Base-by-base conservation (phyloP, 1,140 invertebrate genomes). In the Drosophila sechellia region DNA sequence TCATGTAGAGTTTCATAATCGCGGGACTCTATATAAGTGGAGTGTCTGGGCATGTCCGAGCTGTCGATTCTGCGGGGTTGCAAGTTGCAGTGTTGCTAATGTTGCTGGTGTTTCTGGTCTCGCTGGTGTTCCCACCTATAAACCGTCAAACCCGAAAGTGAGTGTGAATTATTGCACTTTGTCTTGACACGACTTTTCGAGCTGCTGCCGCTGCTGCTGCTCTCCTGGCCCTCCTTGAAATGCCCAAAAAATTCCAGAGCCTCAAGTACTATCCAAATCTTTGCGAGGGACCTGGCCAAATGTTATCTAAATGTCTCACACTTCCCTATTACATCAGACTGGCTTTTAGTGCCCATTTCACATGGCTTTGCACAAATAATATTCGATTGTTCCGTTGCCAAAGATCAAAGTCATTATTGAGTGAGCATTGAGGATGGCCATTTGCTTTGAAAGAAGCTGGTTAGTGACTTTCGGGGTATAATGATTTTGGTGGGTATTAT, bases 141-240 rank as follows among this genome's bases (percentile, higher is more conserved):
- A 76, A 68, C 57, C 73, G 79, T 85, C 81, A 80, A 85, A 70
- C 75, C 48, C 66, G 61, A 81, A 86, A 86, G 83, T 86, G 83
- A 86, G 84, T 86, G 83, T 86, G 83, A 86, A 87, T 87, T 86
- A 86, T 86, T 87, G 83, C 83, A 86, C 83, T 86, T 87, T 83
- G 83, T 74, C 76, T 54, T 64, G 61, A 87, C 83, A 86, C 79
- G 84, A 83, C 79, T 81, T 81, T 65, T 45, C 34, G 50, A 35
- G 31, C 46, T 35, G 55, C 31, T 31, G 31, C 31, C 8, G 31
- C 27, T 31, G 27, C 46, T 40, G 43, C 56, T 50, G 48, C 50
- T 48, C 48, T 45, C 40, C 58, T 64, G 20, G 34, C 58, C 22
- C 46, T 61, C 59, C 59, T 22, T 52, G 3, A 20, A 68, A 55